Evolutionary conservation across 2,888 invertebrate species (phyloP).

Genomic region (Drosophila austrosaltans): DNA sequence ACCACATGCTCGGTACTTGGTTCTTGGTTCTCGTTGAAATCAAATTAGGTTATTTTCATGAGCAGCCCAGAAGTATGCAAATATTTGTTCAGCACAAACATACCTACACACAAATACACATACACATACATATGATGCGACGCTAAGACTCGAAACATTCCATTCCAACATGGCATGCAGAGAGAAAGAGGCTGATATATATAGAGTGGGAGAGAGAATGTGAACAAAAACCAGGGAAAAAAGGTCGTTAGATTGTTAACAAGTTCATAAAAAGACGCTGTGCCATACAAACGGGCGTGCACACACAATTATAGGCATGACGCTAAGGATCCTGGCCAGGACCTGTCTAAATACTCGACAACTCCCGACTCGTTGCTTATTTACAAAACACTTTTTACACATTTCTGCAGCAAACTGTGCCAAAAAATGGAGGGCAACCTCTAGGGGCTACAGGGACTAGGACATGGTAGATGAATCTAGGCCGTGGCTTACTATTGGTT

Average conservation of each 20-base stretch:
- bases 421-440: constrained; percentile 50
- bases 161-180: constrained; percentile 38
- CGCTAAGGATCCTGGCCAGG: not conserved
- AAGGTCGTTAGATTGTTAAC: constrained; percentile 78
- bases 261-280: constrained; percentile 76
- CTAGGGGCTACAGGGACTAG: constrained; percentile 23
- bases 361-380: constrained; percentile 64
- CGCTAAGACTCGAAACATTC: constrained; percentile 42
- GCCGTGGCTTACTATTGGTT: too few species aligned
- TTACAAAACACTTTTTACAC: constrained; percentile 69
- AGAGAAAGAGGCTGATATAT: constrained; percentile 29
- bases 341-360: constrained; percentile 66
- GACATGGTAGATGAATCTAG: constrained; percentile 11
- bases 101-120: constrained; percentile 5
- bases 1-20: constrained; percentile 27
- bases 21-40: constrained; percentile 44
- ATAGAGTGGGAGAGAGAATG: constrained; percentile 18
- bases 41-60: constrained; percentile 74
- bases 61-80: constrained; percentile 70
- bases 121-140: constrained; percentile 51
- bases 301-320: constrained; percentile 48
- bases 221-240: constrained; percentile 35
- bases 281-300: constrained; percentile 26
- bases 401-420: constrained; percentile 51
- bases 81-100: constrained; percentile 70